Evolutionary conservation across 2,113 vertebrate genomes (phyloP).

Genomic region (Xerus inauris): DNA sequence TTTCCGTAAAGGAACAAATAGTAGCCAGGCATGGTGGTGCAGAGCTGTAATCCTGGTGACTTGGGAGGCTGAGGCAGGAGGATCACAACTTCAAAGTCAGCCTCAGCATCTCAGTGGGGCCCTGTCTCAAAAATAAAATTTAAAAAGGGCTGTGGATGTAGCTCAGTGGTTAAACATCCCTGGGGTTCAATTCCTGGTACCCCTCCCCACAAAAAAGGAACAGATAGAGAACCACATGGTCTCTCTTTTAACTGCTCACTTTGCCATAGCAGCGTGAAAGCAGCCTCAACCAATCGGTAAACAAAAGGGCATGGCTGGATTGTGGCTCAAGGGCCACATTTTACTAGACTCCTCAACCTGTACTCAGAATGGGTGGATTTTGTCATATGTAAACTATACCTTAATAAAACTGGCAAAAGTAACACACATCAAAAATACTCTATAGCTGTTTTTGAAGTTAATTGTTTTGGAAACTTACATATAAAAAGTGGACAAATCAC

Average conservation of each 20-base stretch:
- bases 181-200: no score
- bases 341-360: not conserved
- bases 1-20: not conserved
- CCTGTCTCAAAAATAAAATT: no score
- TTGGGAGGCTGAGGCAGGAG: no score
- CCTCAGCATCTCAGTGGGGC: no score
- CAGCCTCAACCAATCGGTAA: not conserved
- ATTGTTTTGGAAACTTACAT: not conserved
- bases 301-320: not conserved
- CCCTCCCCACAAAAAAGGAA: no score
- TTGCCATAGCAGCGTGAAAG: no score
- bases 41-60: no score
- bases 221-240: not conserved
- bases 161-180: no score
- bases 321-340: not conserved
- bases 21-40: no score
- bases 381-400: not conserved
- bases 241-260: not conserved
- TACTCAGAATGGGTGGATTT: not conserved
- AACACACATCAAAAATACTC: not conserved
- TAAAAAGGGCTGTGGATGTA: no score
- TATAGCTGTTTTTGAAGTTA: slow-evolving; percentile 11
- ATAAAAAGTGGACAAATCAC: not conserved
- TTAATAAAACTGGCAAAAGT: not conserved
- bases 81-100: no score